Base-by-base conservation (phyloP, 2,113 vertebrate genomes). In the Opisthocomus hoazin region DNA sequence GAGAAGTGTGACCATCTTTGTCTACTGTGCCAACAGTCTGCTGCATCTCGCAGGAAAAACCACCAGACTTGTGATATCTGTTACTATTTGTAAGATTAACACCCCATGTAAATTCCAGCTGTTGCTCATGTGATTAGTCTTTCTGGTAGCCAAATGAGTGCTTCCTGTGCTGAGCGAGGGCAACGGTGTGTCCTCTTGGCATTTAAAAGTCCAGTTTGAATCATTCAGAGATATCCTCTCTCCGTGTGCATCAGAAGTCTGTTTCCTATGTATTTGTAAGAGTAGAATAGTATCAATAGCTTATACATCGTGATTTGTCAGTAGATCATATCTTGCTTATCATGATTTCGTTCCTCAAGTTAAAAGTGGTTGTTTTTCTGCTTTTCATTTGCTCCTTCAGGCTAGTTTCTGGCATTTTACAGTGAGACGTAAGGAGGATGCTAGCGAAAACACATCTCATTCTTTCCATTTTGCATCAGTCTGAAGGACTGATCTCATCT, bases 401-500 rank as follows among this genome's bases (percentile, higher is more conserved):
- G 15, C 19, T 45, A 23, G 23, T 87, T 95, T 82, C 56, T 73
- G 70, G 5, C 36, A 64, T 82, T 88, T 58, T 36, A 69, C 34
- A 30, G 18, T 17, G 43, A 86, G n/a, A 80, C 2, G 3, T 53
- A 57, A 50, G 61, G 39, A 84, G 51, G 27, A 63, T 89, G 68
- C 51, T 68, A 48, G 56, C 4, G 6, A 83, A 90, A 83, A 11
- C 39, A 29, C 18, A 41, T 63, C 32, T 84, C 24, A 56, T 93
- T 94, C 68, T 92, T 93, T 53, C 71, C 29, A 19, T 80, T 94
- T 77, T 66, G 32, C 76, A 65, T 77, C 56, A 68, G 27, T 78
- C 60, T 84, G 48, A 84, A 93, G 76, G 90, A 56, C 86, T 93
- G 83, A 90, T 84, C 79, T 94, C 79, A 86, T 90, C 73, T 80